Base-by-base conservation (phyloP, 2,113 vertebrate species). In the Gobiocypris rarus region DNA sequence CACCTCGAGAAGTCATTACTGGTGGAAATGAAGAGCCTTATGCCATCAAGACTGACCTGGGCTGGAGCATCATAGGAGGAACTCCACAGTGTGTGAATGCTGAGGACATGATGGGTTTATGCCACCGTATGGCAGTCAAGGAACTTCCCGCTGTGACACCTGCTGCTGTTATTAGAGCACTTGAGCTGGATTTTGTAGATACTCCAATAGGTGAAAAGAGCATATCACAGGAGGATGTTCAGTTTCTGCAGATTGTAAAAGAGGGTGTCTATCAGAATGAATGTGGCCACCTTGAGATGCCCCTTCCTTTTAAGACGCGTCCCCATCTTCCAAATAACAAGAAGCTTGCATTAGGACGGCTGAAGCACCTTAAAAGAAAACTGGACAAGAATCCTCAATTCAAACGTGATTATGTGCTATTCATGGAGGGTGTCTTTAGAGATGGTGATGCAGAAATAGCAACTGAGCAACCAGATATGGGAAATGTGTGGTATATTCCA, bases 81-180 rank as follows among this genome's bases (percentile, higher is more conserved):
- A 24, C 71, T 52, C 54, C 82, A 71, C 78, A 80, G 41, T 1
- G n/a, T 54, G 56, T 19, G 0, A 69, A 79, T 58, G 3, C 10
- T 10, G 10, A 45, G 43, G 10, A 45, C 10, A 3, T 45, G 43
- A 45, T 9, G 9, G 73, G 82, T 50, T 38, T 76, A 22, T 85
- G 84, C 28, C 70, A 85, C 65, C 19, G 48, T 28, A 67, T 85
- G 28, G 73, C 73, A 17, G 83, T 88, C 15, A 87, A 50, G 19
- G 77, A 88, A 50, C 48, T 87, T 31, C 83, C 86, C 70, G 24
- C 73, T 14, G 6, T 88, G 50, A 88, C 78, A 59, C 77, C 81
- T 71, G 50, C 81, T 34, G 34, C 34, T 34, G 34, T 34, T 34
- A 34, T 34, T 34, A 34, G 34, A 34, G 34, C 34, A 34, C 34